Conservation (phyloP, 2,113 vertebrate genomes). For the Myodes glareolus region DNA sequence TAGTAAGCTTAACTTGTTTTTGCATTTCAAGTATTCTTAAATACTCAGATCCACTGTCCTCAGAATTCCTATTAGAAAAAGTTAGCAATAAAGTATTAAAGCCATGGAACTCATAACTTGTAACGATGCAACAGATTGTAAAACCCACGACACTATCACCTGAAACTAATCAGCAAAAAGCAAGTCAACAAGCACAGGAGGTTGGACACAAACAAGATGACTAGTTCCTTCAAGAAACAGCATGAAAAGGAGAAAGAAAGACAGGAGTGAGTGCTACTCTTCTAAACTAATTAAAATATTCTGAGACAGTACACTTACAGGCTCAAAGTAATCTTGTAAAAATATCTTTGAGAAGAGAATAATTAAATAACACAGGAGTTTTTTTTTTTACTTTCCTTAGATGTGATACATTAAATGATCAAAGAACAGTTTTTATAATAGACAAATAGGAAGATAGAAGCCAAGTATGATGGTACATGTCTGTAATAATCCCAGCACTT, state of each 20-base stretch:
- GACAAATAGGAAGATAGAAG: background rate
- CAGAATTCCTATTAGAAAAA: slow-evolving; percentile 19
- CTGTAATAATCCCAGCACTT: background rate
- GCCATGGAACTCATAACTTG: background rate
- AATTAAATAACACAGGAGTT: background rate
- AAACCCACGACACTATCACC: background rate
- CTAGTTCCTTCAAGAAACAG: background rate
- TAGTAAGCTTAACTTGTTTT: slow-evolving; percentile 7
- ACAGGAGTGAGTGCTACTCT: background rate
- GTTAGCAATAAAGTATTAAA: slow-evolving; percentile 11
- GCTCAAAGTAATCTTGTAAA: slow-evolving; percentile 11
- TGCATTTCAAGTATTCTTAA: slow-evolving; percentile 47
- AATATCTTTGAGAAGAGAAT: background rate
- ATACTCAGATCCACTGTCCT: background rate
- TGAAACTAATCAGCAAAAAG: background rate
- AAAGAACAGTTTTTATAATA: background rate
- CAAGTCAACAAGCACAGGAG: background rate
- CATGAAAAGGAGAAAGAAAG: background rate
- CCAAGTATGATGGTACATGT: background rate
- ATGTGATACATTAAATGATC: background rate
- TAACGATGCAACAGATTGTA: background rate
- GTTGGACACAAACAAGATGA: background rate
- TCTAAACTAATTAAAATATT: slow-evolving; percentile 1
- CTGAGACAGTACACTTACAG: background rate
- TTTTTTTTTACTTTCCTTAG: background rate